Base-by-base conservation (phyloP, 2,113 vertebrate genomes). In the Pardalotus punctatus region DNA sequence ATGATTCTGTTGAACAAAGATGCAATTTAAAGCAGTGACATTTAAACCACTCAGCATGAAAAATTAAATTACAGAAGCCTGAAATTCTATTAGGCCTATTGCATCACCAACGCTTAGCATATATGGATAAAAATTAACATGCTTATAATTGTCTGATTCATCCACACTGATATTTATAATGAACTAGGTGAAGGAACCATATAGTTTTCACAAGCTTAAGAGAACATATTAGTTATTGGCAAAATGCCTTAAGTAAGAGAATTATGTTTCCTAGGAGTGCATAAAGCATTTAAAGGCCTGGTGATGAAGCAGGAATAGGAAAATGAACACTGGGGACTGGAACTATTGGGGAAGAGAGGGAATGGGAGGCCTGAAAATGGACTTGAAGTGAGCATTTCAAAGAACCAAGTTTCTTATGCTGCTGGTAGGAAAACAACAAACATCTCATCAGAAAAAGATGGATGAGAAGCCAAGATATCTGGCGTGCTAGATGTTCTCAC, bases 401-500 rank as follows among this genome's bases (percentile, higher is more conserved):
- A 54, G 22, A 4, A 12, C 27, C 33, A 22, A 29, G 24, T 31
- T 86, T 67, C 54, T 72, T 48, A 10, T 36, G n/a, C 50, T 70
- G 54, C 33, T 61, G 54, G 16, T 7, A 73, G 80, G 78, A 24
- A 66, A 93, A 47, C 14, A 43, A 7, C 5, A 6, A 43, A 7
- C 5, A 5, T 4, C 69, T 84, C 33, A 4, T 2, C 5, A 6
- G 43, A 71, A 78, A 66, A 61, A 1, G 2, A 76, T 36, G 36
- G 33, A 64, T 42, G 14, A 54, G 50, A 60, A 77, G 13, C 58
- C 3, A 2, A 10, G 12, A 7, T 16, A 79, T 10, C 25, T 25
- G 29, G 11, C 0, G 0, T 0, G 1, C 31, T 25, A 19, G 8
- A 10, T 4, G 6, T 13, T 65, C 20, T 31, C 35, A 51, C 12